Conservation (phyloP, 1,140 invertebrate species). For the Bombus terrestris region DNA sequence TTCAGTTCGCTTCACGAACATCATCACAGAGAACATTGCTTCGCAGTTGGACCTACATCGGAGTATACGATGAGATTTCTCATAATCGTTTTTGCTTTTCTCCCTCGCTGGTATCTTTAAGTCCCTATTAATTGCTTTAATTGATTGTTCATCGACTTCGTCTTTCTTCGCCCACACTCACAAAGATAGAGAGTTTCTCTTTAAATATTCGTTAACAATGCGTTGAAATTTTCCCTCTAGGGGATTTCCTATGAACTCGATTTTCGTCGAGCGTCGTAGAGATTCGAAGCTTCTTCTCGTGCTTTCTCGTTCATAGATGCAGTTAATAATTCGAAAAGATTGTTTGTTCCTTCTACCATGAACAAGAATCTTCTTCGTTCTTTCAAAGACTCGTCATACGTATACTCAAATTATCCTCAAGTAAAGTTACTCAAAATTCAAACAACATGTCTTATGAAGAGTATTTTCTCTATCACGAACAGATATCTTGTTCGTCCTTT, state of each 20-base stretch:
- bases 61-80: constrained; percentile 16
- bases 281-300: not conserved
- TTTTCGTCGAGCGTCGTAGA: not conserved
- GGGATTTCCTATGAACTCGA: not conserved
- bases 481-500: not conserved
- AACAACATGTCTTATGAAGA: not conserved
- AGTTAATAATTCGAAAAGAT: not conserved
- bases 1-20: constrained; percentile 14
- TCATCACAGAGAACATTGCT: constrained; percentile 16
- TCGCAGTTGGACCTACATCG: not conserved
- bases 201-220: constrained; percentile 10
- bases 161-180: not conserved
- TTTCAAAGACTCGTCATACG: not conserved
- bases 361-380: constrained; percentile 15
- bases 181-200: not conserved
- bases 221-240: not conserved
- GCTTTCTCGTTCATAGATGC: not conserved
- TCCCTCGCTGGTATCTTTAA: not conserved
- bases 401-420: not conserved
- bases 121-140: not conserved
- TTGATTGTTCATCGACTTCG: not conserved
- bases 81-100: not conserved
- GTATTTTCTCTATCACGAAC: not conserved
- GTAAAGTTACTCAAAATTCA: not conserved
- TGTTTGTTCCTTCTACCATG: not conserved